Base-by-base conservation (phyloP, 2,113 vertebrate genomes). In the Pseudonaja textilis region DNA sequence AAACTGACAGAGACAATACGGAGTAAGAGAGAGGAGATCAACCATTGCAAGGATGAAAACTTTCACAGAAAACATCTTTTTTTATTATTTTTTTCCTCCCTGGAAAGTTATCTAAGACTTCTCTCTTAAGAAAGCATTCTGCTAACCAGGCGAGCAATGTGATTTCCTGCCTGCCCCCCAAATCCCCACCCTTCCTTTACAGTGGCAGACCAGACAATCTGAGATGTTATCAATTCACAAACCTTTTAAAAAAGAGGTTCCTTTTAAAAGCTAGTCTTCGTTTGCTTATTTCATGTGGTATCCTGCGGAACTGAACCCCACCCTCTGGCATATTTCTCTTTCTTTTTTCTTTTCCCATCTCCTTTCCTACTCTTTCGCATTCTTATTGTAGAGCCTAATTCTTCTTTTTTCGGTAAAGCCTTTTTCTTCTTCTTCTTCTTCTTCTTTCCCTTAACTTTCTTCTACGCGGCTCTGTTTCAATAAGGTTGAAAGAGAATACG, bases 221-320 rank as follows among this genome's bases (percentile, higher is more conserved):
- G 97, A 98, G 98, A 98, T 97, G 96, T 97, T 98, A 98, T 97
- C 96, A 95, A 89, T 95, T 96, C 89, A 93, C 93, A 96, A 95
- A 95, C 94, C 95, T 96, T 96, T 61, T 96, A 64, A 90, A 96
- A 97, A 57, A 86, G 96, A 96, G 94, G 94, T 95, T 96, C 96
- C 96, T 96, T 96, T 97, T 96, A 96, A 97, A 97, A 97, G 95
- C 69, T 74, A 96, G 96, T 96, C 96, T 97, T 97, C 97, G 97
- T 97, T 95, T 96, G 96, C 97, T 96, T 95, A 97, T 97, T 98
- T 97, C 97, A 97, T 97, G 97, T 96, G 96, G 97, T 95, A 96
- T 96, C 96, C 97, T 93, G 96, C 95, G 96, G 91, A 96, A 95
- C 94, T 25, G 22, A 95, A 95, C 93, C 95, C 93, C 95, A 87